Evolutionary conservation across 23 tunicate species (phyloP).

Genomic region (Ascidia mentula): DNA sequence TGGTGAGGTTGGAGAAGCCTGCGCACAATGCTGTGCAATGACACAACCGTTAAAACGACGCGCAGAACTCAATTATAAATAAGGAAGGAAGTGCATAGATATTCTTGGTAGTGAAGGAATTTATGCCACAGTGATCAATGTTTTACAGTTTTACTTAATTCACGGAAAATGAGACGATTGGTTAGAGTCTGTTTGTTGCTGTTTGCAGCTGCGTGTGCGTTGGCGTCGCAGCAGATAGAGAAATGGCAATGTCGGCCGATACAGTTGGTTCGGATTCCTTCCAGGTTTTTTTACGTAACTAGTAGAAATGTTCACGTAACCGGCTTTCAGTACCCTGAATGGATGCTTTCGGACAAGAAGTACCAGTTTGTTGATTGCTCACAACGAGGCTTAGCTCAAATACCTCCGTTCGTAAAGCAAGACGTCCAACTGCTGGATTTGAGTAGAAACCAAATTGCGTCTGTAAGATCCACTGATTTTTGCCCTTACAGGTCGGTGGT

Average conservation of each 20-base stretch:
- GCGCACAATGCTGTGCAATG: too few species aligned
- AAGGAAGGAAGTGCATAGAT: too few species aligned
- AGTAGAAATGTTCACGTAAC: neutral
- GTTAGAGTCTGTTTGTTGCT: too few species aligned
- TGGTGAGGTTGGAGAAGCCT: too few species aligned
- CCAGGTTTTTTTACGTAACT: neutral
- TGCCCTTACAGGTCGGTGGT: neutral
- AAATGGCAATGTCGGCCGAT: neutral
- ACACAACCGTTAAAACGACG: too few species aligned
- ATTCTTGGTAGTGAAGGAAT: too few species aligned
- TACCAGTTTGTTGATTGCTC: neutral
- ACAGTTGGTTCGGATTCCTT: neutral
- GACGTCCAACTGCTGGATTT: neutral
- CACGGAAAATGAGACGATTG: too few species aligned
- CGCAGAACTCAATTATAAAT: too few species aligned
- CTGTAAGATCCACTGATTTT: neutral
- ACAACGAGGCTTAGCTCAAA: neutral
- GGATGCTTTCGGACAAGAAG: neutral
- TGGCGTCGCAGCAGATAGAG: too few species aligned
- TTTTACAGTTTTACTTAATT: too few species aligned
- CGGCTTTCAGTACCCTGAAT: neutral
- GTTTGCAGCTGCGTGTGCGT: too few species aligned
- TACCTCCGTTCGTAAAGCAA: neutral
- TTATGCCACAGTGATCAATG: too few species aligned
- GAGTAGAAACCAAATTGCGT: neutral